Evolutionary conservation across 64 coral and sea anemone species (phyloP).

Genomic region (Stichodactyla helianthus): DNA sequence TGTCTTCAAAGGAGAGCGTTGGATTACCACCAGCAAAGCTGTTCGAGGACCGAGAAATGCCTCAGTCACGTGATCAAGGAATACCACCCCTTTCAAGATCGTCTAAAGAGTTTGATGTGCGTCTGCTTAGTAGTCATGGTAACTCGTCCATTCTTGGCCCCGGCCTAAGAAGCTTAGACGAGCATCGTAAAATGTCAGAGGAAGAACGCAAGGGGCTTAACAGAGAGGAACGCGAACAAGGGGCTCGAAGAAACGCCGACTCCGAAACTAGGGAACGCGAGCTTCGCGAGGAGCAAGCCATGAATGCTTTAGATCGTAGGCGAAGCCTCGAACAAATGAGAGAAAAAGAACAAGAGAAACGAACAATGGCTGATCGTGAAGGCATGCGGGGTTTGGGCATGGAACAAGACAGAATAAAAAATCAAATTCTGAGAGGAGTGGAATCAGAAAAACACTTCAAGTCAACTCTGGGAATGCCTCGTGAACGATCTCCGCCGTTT

Average conservation of each 20-base stretch:
- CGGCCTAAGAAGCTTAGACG: conserved; percentile 28
- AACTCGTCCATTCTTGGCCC: conserved; percentile 40
- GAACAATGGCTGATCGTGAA: conserved; percentile 45
- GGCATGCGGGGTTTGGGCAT: conserved; percentile 16
- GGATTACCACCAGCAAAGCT: conserved; percentile 46
- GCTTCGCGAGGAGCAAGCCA: conserved; percentile 41
- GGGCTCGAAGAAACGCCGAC: conserved; percentile 19
- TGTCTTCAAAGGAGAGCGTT: conserved; percentile 33
- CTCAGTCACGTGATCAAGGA: conserved; percentile 12
- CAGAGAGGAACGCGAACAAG: conserved; percentile 39
- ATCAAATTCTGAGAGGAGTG: conserved; percentile 18
- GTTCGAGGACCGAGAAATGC: conserved; percentile 43
- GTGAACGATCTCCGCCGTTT: conserved; percentile 43
- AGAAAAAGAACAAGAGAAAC: conserved; percentile 74
- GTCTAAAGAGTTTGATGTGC: conserved; percentile 17
- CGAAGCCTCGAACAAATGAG: conserved; percentile 38
- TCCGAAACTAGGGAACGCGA: conserved; percentile 31
- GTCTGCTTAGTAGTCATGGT: conserved; percentile 24
- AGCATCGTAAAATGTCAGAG: conserved; percentile 30
- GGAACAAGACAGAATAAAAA: conserved; percentile 54
- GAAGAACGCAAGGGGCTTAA: conserved; percentile 12
- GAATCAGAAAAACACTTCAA: conserved; percentile 32
- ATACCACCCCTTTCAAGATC: conserved; percentile 2
- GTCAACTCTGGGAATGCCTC: conserved; percentile 38
- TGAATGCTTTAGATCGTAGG: conserved; percentile 43